Base-by-base conservation (phyloP, 2,888 invertebrate genomes). In the Girardia tigrina region DNA sequence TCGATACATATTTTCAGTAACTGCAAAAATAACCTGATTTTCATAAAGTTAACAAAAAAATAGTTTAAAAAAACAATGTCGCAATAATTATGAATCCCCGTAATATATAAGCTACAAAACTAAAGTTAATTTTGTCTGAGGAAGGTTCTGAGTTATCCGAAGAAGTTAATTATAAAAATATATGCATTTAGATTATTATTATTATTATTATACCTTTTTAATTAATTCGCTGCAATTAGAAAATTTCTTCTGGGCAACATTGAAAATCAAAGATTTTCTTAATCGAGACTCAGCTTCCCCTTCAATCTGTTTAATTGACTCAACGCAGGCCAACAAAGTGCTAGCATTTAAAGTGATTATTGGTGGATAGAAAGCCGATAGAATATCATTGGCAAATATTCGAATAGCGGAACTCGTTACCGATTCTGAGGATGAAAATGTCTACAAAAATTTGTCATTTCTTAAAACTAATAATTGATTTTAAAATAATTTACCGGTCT, bases 401-500 rank as follows among this genome's bases (percentile, higher is more conserved):
- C n/a, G 56, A n/a, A 56, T 56, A 12, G 23, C 56, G 6, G 56
- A 56, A 56, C 56, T 56, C 6, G 56, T 56, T 12, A 56, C 56
- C 4, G 4, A 6, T 56, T 56, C 56, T 6, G n/a, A 56, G 4
- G 56, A 56, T 2, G 56, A 56, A 56, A 56, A 56, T 12, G 56
- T 56, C 56, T 56, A 56, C n/a, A 56, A 12, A 20, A 56, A 12
- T 20, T 56, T 4, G 56, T 56, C 23, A n/a, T 12, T 6, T 56
- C n/a, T 2, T 8, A 56, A 56, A 20, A 56, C 23, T 56, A 36
- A 36, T 12, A 36, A 36, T 36, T 36, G 36, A 12, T n/a, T n/a
- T n/a, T n/a, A n/a, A n/a, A n/a, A n/a, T 56, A n/a, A 56, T 23
- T 56, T 56, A 56, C 56, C n/a, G 56, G 56, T 56, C 56, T 56